Percentiles rank a stretch among this genome's conserved stretches.
phyloP scores from a whole-genome alignment of 2,888 invertebrate species.

The Xanthorhoe designata region DNA sequence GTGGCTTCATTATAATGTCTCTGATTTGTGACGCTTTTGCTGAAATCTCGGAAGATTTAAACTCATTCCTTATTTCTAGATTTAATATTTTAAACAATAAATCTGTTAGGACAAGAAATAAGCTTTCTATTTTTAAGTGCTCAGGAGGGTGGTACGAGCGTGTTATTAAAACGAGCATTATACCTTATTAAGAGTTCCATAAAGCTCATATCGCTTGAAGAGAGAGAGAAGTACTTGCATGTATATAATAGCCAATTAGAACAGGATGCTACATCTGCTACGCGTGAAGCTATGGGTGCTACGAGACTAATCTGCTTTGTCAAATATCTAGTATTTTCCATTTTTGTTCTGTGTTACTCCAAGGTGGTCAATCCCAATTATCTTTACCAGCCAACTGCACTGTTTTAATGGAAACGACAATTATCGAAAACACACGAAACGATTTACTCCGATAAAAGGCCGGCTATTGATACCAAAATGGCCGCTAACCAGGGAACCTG shows the following conservation, averaged over 20 bases:
- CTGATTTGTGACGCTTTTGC: constrained; percentile 24
- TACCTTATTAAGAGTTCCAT: neutral
- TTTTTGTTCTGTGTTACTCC: neutral
- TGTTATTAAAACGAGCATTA: neutral
- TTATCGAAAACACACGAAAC: constrained; percentile 62
- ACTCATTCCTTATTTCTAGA: constrained; percentile 3
- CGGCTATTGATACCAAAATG: constrained; percentile 53
- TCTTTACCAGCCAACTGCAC: constrained; percentile 30
- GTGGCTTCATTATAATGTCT: constrained; percentile 32
- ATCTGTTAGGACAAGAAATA: neutral
- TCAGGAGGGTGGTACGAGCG: neutral
- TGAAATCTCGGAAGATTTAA: constrained; percentile 13
- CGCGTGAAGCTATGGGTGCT: neutral
- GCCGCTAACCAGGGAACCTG: constrained; percentile 57
- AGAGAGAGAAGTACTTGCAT: neutral
- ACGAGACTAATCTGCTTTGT: neutral
- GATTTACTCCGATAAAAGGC: constrained; percentile 63
- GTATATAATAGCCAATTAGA: constrained; percentile 2
- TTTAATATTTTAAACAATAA: neutral
- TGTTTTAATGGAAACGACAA: constrained; percentile 59
- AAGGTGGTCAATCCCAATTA: constrained; percentile 18
- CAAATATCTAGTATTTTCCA: neutral
- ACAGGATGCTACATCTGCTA: neutral
- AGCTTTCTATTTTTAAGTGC: neutral
- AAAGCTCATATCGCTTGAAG: neutral